A percentile compares a stretch with the other conserved stretches of the same genome.
These are phyloP conservation scores for Alcedo quadribrachys DNA, from an alignment of 2,797 vertebrate genomes.

Conservation along the genomic window DNA sequence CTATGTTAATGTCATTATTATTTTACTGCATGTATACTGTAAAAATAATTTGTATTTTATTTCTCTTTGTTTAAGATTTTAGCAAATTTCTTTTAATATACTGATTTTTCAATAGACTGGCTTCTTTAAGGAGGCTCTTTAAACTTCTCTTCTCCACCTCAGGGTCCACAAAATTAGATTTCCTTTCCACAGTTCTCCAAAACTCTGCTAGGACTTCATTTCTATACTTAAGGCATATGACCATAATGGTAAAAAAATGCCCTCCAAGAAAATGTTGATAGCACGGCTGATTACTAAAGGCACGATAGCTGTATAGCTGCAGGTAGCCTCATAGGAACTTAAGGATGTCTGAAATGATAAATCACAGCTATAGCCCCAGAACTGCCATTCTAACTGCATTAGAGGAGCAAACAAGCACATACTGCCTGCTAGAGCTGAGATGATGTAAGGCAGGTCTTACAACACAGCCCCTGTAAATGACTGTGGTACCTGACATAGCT, in stretches of 20 bases:
- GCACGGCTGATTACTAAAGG: neutral
- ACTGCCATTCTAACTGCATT: neutral
- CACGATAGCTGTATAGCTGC: neutral
- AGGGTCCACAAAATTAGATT: neutral
- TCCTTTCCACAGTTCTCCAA: neutral
- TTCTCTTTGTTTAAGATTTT: neutral
- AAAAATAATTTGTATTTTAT: neutral
- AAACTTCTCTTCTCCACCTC: neutral
- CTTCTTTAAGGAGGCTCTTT: neutral
- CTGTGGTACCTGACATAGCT: neutral
- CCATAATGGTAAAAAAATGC: neutral
- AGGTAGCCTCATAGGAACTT: neutral
- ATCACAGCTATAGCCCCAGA: neutral
- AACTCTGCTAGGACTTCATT: neutral
- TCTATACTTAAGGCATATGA: neutral
- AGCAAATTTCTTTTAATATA: neutral
- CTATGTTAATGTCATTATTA: neutral
- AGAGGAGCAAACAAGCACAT: neutral
- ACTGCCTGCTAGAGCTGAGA: neutral
- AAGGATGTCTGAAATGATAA: neutral
- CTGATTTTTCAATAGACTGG: neutral
- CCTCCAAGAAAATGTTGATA: neutral
- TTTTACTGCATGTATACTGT: neutral
- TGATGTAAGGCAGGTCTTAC: neutral
- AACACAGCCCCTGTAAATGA: neutral